phyloP scores from a whole-genome alignment of 2,888 invertebrate species.

The Diloba caeruleocephala region DNA sequence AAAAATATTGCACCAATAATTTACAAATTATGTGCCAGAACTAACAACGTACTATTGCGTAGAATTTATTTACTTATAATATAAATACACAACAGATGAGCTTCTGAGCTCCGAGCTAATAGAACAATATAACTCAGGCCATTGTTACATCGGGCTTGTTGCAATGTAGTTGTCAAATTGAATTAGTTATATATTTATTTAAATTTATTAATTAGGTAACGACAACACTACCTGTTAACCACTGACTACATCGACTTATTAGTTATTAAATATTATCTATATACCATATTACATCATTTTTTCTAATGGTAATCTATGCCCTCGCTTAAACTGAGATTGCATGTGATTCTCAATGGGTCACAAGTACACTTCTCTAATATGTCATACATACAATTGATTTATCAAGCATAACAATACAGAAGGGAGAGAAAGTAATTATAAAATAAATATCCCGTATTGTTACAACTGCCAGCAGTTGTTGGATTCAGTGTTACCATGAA shows the following conservation, averaged over 20 bases:
- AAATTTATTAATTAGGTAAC: slow-evolving; percentile 75
- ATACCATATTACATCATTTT: slow-evolving; percentile 76
- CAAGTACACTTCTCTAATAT: slow-evolving; percentile 23
- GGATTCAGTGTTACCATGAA: slow-evolving; percentile 49
- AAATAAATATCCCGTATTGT: slow-evolving; percentile 39
- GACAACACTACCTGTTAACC: slow-evolving; percentile 86
- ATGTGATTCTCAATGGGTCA: slow-evolving; percentile 21
- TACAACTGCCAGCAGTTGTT: slow-evolving; percentile 75
- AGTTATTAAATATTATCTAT: slow-evolving; percentile 84
- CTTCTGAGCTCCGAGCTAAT: slow-evolving; percentile 57
- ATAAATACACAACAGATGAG: slow-evolving; percentile 83
- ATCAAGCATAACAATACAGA: slow-evolving; percentile 41
- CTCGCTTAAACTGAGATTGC: slow-evolving; percentile 69
- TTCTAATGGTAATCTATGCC: slow-evolving; percentile 77
- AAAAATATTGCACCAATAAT: slow-evolving; percentile 80
- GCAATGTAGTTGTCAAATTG: slow-evolving; percentile 74
- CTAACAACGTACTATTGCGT: slow-evolving; percentile 69
- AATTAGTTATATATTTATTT: slow-evolving; percentile 63
- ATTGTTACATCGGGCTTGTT: slow-evolving; percentile 63
- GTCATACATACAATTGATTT: slow-evolving; percentile 44
- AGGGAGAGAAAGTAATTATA: slow-evolving; percentile 29
- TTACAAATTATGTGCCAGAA: slow-evolving; percentile 67
- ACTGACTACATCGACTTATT: slow-evolving; percentile 86
- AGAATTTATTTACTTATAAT: slow-evolving; percentile 63
- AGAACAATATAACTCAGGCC: slow-evolving; percentile 65